A percentile compares a stretch with the other conserved stretches of the same genome.
Evolutionary conservation across 1,140 invertebrate species (phyloP).

Genomic region (Drosophila virilis): DNA sequence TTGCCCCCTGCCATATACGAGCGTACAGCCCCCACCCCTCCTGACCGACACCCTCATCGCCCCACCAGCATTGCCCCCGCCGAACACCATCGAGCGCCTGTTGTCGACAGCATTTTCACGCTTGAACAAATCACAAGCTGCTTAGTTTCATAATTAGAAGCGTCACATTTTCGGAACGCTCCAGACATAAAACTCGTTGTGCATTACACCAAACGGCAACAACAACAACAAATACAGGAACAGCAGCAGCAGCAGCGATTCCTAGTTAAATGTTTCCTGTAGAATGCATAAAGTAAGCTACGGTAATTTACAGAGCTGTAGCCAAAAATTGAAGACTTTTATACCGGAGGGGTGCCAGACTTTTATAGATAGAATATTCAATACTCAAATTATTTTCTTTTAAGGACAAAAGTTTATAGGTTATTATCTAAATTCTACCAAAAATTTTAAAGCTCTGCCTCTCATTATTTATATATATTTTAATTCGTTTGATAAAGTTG

Average conservation of each 20-base stretch:
- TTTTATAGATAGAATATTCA: no score
- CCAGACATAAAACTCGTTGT: constrained; percentile 66
- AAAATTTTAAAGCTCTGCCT: no score
- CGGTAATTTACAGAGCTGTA: constrained; percentile 33
- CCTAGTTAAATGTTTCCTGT: constrained; percentile 32
- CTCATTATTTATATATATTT: no score
- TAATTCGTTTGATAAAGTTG: no score
- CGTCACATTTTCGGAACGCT: constrained; percentile 75
- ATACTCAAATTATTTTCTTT: not conserved
- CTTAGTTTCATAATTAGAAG: constrained; percentile 83
- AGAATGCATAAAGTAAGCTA: constrained; percentile 42
- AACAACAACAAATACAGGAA: constrained; percentile 41
- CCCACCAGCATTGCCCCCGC: not conserved
- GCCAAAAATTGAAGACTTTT: not conserved
- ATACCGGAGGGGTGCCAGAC: not conserved
- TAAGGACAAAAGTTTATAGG: no score
- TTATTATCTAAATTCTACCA: no score
- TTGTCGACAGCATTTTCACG: constrained; percentile 82
- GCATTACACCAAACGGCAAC: constrained; percentile 70
- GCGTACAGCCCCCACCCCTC: no score
- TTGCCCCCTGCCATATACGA: not conserved
- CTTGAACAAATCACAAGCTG: constrained; percentile 82
- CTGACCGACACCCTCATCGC: not conserved
- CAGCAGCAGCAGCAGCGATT: constrained; percentile 35
- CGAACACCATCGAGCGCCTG: constrained; percentile 35